These are phyloP conservation scores for Gasteruption jaculator DNA, from an alignment of 2,888 invertebrate genomes.

Conservation along the genomic window DNA sequence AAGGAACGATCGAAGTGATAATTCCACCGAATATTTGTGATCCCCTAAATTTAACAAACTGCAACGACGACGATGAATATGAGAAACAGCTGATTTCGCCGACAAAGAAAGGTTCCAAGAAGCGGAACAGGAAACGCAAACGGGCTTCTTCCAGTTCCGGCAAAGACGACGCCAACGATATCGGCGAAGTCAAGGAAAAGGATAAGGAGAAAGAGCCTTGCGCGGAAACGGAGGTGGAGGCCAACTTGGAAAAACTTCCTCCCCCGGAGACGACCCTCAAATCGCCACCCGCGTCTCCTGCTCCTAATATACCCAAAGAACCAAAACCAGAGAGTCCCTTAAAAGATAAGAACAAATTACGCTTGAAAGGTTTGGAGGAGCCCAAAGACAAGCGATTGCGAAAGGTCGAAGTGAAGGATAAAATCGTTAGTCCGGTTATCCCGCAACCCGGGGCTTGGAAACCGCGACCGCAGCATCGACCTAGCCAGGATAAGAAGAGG, in stretches of 20 bases:
- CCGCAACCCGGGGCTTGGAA: conserved; percentile 88
- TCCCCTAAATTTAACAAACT: conserved; percentile 73
- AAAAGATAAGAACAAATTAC: conserved; percentile 40
- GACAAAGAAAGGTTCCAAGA: conserved; percentile 60
- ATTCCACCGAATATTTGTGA: conserved; percentile 91
- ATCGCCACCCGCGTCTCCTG: conserved; percentile 14
- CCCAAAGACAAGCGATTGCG: conserved; percentile 51
- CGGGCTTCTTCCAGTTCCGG: conserved; percentile 53
- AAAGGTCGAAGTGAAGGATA: conserved; percentile 73
- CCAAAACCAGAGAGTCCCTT: conserved; percentile 30
- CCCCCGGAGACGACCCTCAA: no score
- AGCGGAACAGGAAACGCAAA: conserved; percentile 65
- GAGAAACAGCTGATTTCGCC: conserved; percentile 74
- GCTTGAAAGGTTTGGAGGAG: conserved; percentile 44
- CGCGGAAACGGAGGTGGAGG: conserved; percentile 15
- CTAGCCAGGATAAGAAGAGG: conserved; percentile 50
- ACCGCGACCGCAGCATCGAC: conserved; percentile 54
- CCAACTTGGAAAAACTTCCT: conserved; percentile 5
- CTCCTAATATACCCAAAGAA: conserved; percentile 25
- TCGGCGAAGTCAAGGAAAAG: conserved; percentile 53
- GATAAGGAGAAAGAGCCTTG: conserved; percentile 16
- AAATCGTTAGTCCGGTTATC: conserved; percentile 88
- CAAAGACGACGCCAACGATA: conserved; percentile 52
- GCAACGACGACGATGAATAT: conserved; percentile 76
- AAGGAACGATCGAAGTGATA: conserved; percentile 80